These are phyloP conservation scores for Zaprionus lineosus DNA, from an alignment of 2,888 invertebrate genomes.

Conservation along the genomic window DNA sequence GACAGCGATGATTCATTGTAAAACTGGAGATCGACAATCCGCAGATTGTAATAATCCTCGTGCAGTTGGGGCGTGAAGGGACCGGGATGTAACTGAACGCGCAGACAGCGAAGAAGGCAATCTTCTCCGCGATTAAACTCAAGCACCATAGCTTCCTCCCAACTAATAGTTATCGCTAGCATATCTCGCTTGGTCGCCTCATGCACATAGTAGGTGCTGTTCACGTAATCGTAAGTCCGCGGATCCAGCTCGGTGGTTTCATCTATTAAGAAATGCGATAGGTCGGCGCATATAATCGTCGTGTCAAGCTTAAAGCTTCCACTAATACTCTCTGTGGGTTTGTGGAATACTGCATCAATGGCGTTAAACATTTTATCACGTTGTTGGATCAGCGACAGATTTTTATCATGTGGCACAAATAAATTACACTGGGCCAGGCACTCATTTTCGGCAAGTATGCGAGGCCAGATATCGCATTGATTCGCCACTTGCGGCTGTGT, in stretches of 20 bases:
- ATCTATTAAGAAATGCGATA: slow-evolving; percentile 42
- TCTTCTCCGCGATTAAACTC: slow-evolving; percentile 80
- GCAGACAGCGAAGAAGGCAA: slow-evolving; percentile 83
- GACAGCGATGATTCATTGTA: slow-evolving; percentile 87
- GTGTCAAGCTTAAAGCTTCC: slow-evolving; percentile 85
- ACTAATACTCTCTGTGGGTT: slow-evolving; percentile 86
- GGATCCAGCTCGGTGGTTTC: slow-evolving; percentile 21
- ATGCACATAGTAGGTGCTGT: slow-evolving; percentile 75
- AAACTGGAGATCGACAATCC: slow-evolving; percentile 89
- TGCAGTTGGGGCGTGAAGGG: slow-evolving; percentile 76
- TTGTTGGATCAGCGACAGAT: slow-evolving; percentile 91
- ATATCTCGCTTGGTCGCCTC: slow-evolving; percentile 71
- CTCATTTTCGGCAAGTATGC: slow-evolving; percentile 89
- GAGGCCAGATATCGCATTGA: slow-evolving; percentile 90
- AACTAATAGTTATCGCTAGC: slow-evolving; percentile 71
- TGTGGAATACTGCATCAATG: slow-evolving; percentile 87
- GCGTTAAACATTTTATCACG: slow-evolving; percentile 87
- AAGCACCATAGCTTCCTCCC: slow-evolving; percentile 78
- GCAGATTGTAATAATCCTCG: slow-evolving; percentile 80
- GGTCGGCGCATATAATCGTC: slow-evolving; percentile 83
- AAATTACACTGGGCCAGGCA: slow-evolving; percentile 88
- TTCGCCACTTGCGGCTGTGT: slow-evolving; percentile 86
- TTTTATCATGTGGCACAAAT: slow-evolving; percentile 89
- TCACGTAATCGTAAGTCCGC: slow-evolving; percentile 50
- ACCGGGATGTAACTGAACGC: slow-evolving; percentile 84